Conservation (phyloP, 2,113 vertebrate genomes). For the Gasterosteus aculeatus region DNA sequence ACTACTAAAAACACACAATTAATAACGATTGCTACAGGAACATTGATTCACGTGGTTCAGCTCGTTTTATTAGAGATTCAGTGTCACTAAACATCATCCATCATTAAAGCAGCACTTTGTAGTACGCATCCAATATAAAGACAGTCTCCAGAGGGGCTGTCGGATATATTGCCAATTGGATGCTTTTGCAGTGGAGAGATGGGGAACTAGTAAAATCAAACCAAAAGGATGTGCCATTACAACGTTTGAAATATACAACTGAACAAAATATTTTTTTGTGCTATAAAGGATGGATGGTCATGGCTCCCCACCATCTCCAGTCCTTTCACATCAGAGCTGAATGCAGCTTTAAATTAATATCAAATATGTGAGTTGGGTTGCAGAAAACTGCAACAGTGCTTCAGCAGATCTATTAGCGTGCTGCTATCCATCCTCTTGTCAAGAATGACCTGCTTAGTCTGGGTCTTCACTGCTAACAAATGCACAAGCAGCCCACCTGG, state of each 20-base stretch:
- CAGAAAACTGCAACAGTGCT: slow-evolving; percentile 21
- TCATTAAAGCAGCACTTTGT: slow-evolving; percentile 15
- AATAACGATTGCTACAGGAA: not conserved
- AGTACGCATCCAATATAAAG: not conserved
- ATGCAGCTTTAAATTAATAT: slow-evolving; percentile 17
- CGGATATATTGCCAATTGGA: slow-evolving; percentile 1
- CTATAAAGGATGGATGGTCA: not conserved
- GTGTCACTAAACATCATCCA: slow-evolving; percentile 8
- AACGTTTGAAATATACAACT: not conserved
- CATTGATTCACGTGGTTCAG: not conserved
- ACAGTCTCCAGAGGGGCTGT: not conserved
- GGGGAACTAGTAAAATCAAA: not conserved
- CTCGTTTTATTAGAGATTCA: slow-evolving; percentile 13
- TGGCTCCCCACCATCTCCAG: slow-evolving; percentile 3
- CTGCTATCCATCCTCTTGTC: slow-evolving; percentile 13
- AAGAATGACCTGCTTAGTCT: not conserved
- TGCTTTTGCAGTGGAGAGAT: not conserved
- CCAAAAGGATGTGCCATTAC: not conserved
- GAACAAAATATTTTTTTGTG: not conserved
- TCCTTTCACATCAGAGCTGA: slow-evolving; percentile 22
- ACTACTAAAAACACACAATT: slow-evolving; percentile 10
- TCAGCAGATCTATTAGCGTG: slow-evolving; percentile 11
- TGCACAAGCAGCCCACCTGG: slow-evolving; percentile 7
- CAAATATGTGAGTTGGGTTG: not conserved
- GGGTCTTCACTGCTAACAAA: slow-evolving; percentile 17